phyloP scores from a whole-genome alignment of 2,888 invertebrate genomes.

The Sarcophaga caerulescens region DNA sequence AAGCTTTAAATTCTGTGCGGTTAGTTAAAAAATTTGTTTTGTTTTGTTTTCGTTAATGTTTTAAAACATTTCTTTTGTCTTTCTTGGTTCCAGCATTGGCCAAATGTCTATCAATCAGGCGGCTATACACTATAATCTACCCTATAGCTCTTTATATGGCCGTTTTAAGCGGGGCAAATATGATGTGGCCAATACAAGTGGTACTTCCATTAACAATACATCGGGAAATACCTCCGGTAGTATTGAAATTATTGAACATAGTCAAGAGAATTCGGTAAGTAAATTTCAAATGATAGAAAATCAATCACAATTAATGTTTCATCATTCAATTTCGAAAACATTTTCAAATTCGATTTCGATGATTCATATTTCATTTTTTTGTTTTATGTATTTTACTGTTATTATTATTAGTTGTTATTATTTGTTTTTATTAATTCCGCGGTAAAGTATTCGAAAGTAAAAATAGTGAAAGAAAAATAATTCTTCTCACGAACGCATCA shows the following conservation, averaged over 20 bases:
- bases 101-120: conserved; percentile 97
- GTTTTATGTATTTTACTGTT: not conserved
- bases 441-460: not conserved
- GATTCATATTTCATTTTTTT: conserved; percentile 3
- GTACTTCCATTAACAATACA: conserved; percentile 78
- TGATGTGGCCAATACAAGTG: conserved; percentile 82
- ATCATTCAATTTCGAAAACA: not conserved
- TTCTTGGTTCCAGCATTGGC: conserved; percentile 86
- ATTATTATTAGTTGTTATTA: not conserved
- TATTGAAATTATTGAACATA: conserved; percentile 81
- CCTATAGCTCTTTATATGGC: conserved; percentile 94
- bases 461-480: no score
- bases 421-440: not conserved
- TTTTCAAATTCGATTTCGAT: not conserved
- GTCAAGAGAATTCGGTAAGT: conserved; percentile 81
- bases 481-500: no score
- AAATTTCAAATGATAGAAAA: not conserved
- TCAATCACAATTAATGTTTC: not conserved
- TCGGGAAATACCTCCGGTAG: conserved; percentile 80
- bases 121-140: conserved; percentile 94
- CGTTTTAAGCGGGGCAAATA: conserved; percentile 94
- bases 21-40: conserved; percentile 77
- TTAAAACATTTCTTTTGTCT: not conserved
- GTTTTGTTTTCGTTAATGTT: not conserved
- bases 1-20: conserved; percentile 94